phyloP scores from a whole-genome alignment of 2,797 vertebrate genomes.

The Oreochromis grahami region DNA sequence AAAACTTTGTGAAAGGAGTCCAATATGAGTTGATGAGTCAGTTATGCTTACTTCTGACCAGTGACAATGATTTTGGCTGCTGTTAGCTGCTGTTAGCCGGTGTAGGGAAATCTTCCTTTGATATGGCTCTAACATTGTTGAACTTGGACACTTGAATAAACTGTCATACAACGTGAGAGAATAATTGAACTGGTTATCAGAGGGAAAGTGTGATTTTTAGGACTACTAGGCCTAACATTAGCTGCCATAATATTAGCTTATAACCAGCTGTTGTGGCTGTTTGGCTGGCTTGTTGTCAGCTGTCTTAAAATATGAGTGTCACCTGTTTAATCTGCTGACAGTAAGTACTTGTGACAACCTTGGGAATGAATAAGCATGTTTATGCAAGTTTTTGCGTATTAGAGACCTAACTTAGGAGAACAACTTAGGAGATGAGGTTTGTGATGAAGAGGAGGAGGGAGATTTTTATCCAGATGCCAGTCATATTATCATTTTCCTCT shows the following conservation, averaged over 20 bases:
- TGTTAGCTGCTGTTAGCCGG: neutral
- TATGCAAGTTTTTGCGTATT: neutral
- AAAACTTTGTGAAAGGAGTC: neutral
- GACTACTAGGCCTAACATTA: neutral
- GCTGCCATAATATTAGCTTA: neutral
- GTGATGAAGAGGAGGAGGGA: neutral
- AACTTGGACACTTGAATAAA: neutral
- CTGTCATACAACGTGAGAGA: neutral
- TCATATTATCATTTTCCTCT: neutral
- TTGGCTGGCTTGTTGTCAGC: neutral
- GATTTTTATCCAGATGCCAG: neutral
- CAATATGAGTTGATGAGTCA: neutral
- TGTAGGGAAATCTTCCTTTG: neutral
- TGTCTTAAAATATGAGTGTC: neutral
- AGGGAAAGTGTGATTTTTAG: neutral
- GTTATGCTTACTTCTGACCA: neutral
- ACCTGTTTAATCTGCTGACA: neutral
- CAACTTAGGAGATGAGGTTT: neutral
- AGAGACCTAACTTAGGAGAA: neutral
- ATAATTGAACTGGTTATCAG: neutral
- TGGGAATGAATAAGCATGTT: neutral
- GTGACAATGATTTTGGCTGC: neutral
- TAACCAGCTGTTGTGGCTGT: neutral
- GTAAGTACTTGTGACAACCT: neutral
- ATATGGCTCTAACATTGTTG: neutral